These are phyloP conservation scores for Paracentrotus lividus DNA, from an alignment of 53 echinoderm and acorn worm genomes.

Conservation along the genomic window DNA sequence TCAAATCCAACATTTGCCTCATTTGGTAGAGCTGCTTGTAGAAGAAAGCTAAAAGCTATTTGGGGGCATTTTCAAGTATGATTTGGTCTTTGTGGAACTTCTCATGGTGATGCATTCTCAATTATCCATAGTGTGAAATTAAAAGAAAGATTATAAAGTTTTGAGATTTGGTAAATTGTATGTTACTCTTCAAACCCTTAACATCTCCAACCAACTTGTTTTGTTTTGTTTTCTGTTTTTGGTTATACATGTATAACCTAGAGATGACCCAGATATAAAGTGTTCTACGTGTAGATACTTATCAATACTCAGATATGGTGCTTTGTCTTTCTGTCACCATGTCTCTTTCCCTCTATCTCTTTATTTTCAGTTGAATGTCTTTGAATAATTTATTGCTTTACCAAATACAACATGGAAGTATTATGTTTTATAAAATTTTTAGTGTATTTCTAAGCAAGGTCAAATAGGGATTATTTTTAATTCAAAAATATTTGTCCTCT, in stretches of 20 bases:
- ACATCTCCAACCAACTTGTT: too few relatives aligned
- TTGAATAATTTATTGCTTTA: not conserved
- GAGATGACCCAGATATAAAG: too few relatives aligned
- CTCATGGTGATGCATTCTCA: not conserved
- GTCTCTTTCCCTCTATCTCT: not conserved
- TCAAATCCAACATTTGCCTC: slow-evolving; percentile 20
- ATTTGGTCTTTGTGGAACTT: not conserved
- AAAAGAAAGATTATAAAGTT: not conserved
- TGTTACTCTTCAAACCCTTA: too few relatives aligned
- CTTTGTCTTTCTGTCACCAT: not conserved
- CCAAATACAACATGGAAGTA: not conserved
- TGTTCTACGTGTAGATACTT: too few relatives aligned
- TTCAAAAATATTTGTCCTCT: not conserved
- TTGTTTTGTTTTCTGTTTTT: too few relatives aligned
- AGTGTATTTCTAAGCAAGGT: not conserved
- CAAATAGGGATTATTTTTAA: not conserved
- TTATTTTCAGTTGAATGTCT: too few relatives aligned
- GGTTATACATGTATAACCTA: too few relatives aligned
- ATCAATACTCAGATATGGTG: too few relatives aligned
- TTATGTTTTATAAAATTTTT: not conserved
- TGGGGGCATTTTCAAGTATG: not conserved
- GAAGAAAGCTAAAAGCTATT: not conserved
- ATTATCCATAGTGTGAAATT: not conserved
- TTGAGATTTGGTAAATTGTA: not conserved
- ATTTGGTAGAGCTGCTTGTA: not conserved